Evolutionary conservation across 2,113 vertebrate species (phyloP).

Genomic region (Capreolus pygargus): DNA sequence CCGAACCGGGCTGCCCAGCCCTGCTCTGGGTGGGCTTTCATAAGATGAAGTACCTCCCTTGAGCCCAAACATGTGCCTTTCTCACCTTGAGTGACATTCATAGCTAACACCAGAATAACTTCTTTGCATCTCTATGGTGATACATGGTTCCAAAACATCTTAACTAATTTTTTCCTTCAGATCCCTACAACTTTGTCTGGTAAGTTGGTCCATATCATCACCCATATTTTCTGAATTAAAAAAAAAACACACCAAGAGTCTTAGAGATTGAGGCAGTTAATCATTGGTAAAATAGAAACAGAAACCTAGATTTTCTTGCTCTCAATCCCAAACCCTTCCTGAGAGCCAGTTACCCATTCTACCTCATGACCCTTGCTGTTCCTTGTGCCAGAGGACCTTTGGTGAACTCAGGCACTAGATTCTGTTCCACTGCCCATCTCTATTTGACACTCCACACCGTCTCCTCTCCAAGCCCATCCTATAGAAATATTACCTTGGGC

Average conservation of each 20-base stretch:
- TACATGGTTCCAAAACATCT: neutral
- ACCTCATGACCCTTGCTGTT: neutral
- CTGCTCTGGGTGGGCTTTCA: neutral
- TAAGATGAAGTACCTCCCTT: neutral
- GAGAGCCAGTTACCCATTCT: neutral
- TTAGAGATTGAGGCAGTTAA: neutral
- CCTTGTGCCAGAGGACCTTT: neutral
- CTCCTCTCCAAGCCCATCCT: neutral
- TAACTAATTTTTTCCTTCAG: neutral
- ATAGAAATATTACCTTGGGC: neutral
- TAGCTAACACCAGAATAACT: neutral
- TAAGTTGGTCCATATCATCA: neutral
- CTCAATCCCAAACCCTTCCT: neutral
- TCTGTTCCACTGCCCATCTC: neutral
- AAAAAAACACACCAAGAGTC: neutral
- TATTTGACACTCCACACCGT: rapidly evolving
- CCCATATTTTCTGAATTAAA: neutral
- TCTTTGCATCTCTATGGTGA: neutral
- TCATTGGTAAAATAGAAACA: neutral
- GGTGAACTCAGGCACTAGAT: neutral
- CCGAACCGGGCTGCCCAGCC: neutral
- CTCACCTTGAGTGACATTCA: neutral
- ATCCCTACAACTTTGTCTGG: neutral
- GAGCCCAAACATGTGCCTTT: neutral
- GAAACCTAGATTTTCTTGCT: neutral